Evolutionary conservation across 2,113 vertebrate genomes (phyloP).

Genomic region (Lanius ludovicianus): DNA sequence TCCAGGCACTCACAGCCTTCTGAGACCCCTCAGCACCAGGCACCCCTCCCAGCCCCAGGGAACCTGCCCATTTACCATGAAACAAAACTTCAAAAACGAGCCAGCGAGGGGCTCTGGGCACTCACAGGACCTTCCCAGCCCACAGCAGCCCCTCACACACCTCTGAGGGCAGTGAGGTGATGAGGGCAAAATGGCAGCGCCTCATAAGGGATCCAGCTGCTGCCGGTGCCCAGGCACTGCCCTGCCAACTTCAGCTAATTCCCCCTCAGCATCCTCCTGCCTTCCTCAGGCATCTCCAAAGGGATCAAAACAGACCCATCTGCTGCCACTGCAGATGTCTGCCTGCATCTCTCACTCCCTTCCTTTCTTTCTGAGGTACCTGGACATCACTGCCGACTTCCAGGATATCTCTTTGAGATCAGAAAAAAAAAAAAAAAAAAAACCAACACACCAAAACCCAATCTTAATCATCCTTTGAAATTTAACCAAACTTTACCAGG

Average conservation of each 20-base stretch:
- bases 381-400: rapidly evolving
- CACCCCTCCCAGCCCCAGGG: not conserved
- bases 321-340: not conserved
- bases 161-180: not conserved
- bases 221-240: not conserved
- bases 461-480: not conserved
- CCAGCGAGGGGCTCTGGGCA: rapidly evolving
- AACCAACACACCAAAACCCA: no score
- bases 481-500: not conserved
- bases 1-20: not conserved
- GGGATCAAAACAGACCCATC: not conserved
- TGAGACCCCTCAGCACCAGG: not conserved
- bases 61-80: not conserved
- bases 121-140: no score
- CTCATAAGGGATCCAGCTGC: rapidly evolving
- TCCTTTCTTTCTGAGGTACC: not conserved
- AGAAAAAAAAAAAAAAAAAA: no score
- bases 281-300: not conserved
- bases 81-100: rapidly evolving
- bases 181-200: rapidly evolving
- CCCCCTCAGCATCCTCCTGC: not conserved
- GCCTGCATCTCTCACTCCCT: not conserved
- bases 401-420: not conserved
- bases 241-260: not conserved
- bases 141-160: rapidly evolving